Percentiles rank a stretch among this genome's conserved stretches.
Evolutionary conservation across 2,113 vertebrate genomes (phyloP).

Genomic region (Athene noctua): DNA sequence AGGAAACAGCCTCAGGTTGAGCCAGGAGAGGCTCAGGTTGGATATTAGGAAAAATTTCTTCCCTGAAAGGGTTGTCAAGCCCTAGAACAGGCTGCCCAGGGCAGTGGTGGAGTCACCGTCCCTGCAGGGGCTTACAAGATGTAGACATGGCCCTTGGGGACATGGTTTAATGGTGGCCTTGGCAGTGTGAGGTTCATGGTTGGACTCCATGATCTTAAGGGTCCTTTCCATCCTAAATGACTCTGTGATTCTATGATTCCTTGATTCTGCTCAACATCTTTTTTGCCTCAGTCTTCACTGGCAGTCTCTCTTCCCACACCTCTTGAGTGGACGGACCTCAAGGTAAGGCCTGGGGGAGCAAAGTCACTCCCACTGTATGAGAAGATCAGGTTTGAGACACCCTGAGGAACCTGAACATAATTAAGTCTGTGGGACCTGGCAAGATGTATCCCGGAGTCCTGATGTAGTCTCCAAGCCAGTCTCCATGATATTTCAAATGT

Average conservation of each 20-base stretch:
- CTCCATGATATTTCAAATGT: background rate
- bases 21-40: no score
- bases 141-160: background rate
- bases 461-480: background rate
- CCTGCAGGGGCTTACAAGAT: no score
- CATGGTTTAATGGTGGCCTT: background rate
- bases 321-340: background rate
- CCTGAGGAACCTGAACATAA: background rate
- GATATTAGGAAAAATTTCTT: no score
- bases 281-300: background rate
- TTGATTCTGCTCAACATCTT: background rate
- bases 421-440: background rate
- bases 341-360: background rate
- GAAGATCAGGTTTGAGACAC: background rate
- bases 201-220: background rate
- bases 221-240: background rate
- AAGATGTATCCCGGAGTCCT: background rate
- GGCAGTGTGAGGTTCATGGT: background rate
- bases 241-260: background rate
- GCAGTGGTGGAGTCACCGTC: no score
- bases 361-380: background rate
- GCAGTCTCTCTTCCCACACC: background rate
- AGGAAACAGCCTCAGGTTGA: no score
- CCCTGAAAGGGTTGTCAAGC: no score
- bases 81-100: no score